These are phyloP conservation scores for Mesitornis unicolor DNA, from an alignment of 2,113 vertebrate genomes.

Conservation along the genomic window DNA sequence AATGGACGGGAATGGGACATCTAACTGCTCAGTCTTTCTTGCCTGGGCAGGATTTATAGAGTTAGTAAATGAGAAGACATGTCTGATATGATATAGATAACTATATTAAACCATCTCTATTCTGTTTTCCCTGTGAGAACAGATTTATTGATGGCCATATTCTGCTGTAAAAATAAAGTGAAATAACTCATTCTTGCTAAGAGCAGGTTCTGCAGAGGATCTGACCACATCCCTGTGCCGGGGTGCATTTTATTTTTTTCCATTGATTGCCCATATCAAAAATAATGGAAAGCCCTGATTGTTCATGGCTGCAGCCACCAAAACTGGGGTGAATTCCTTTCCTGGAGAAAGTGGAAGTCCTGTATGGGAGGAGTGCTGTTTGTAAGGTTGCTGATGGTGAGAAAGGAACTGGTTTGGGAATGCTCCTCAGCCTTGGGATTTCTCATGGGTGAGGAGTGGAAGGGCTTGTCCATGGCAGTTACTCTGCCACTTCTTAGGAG, in stretches of 20 bases:
- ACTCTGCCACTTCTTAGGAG: neutral
- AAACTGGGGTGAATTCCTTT: neutral
- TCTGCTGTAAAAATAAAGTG: neutral
- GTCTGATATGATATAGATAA: neutral
- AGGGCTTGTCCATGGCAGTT: neutral
- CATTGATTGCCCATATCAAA: neutral
- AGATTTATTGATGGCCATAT: neutral
- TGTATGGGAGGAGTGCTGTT: neutral
- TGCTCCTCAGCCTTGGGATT: neutral
- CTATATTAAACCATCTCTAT: neutral
- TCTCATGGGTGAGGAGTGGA: neutral
- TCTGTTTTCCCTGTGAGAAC: neutral
- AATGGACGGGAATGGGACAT: neutral
- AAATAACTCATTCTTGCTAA: neutral
- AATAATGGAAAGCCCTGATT: neutral
- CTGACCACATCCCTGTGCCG: neutral
- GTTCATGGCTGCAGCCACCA: neutral
- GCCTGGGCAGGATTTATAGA: neutral
- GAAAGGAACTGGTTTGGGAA: neutral
- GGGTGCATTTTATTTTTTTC: neutral
- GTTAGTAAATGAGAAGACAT: neutral
- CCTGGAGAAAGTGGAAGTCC: neutral
- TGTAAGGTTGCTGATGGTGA: neutral
- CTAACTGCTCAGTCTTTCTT: neutral
- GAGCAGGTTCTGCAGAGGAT: neutral